Percentiles rank a stretch among this genome's conserved stretches.
phyloP scores from a whole-genome alignment of 2,113 vertebrate species.

The Dipodomys spectabilis region DNA sequence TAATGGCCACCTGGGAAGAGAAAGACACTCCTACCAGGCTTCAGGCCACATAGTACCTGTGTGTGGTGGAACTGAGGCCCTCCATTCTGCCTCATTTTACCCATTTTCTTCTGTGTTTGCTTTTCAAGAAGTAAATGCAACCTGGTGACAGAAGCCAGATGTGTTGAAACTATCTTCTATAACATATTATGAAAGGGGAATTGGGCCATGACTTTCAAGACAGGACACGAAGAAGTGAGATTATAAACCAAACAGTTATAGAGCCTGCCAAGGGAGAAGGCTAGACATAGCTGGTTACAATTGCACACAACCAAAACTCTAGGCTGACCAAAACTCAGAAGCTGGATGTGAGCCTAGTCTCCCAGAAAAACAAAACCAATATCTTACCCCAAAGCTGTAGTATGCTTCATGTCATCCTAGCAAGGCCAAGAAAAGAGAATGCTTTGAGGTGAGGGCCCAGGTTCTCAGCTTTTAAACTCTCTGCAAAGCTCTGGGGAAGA shows the following conservation, averaged over 20 bases:
- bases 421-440: background rate
- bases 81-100: background rate
- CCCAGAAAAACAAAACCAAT: slow-evolving; percentile 9
- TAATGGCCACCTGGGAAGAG: background rate
- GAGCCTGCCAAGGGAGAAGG: background rate
- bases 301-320: background rate
- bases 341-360: background rate
- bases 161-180: background rate
- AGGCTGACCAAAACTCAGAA: background rate
- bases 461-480: background rate
- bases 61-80: accelerated
- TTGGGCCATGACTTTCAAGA: background rate
- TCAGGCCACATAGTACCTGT: background rate
- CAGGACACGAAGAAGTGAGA: background rate
- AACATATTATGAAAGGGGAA: background rate
- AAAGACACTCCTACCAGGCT: background rate
- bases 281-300: too few relatives aligned
- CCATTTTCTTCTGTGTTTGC: background rate
- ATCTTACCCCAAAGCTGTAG: accelerated
- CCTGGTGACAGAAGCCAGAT: background rate
- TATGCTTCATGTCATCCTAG: background rate
- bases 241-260: background rate
- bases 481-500: background rate
- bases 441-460: background rate
- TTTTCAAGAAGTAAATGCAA: background rate